Conservation (phyloP, 2,113 vertebrate species). For the Apistogramma diplotaenia region DNA sequence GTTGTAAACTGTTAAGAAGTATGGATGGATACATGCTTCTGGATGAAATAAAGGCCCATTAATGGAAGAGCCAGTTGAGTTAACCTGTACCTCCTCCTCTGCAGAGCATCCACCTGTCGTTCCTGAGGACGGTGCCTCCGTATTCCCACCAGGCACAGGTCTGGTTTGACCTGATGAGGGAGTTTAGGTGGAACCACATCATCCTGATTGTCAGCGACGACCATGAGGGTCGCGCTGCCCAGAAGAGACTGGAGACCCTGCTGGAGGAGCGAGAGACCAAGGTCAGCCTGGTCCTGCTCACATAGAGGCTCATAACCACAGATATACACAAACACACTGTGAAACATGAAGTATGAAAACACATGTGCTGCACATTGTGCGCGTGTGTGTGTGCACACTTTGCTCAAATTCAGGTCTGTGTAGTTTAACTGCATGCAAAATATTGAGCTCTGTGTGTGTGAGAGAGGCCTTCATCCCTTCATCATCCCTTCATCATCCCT, state of each 20-base stretch:
- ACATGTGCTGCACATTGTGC: not conserved
- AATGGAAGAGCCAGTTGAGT: not conserved
- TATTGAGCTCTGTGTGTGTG: not conserved
- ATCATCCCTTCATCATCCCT: not conserved
- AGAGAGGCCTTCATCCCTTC: not conserved
- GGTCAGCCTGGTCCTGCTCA: constrained; percentile 76
- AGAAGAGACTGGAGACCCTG: constrained; percentile 97
- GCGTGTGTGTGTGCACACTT: not conserved
- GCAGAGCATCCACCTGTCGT: constrained; percentile 98
- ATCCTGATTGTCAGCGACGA: constrained; percentile 97
- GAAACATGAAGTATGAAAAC: not conserved
- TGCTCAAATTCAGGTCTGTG: not conserved
- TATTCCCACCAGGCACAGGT: constrained; percentile 98
- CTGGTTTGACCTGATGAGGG: constrained; percentile 99
- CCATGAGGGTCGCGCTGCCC: constrained; percentile 95
- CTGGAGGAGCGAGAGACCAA: constrained; percentile 97
- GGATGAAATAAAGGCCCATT: not conserved
- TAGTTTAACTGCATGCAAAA: not conserved
- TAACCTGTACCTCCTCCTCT: not conserved
- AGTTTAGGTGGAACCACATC: constrained; percentile 97
- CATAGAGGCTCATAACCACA: not conserved
- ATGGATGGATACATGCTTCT: not conserved
- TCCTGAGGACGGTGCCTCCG: constrained; percentile 93
- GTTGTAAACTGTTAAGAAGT: not conserved
- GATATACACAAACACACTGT: not conserved